These are phyloP conservation scores for Lucifuga dentata DNA, from an alignment of 2,113 vertebrate genomes.

Conservation along the genomic window DNA sequence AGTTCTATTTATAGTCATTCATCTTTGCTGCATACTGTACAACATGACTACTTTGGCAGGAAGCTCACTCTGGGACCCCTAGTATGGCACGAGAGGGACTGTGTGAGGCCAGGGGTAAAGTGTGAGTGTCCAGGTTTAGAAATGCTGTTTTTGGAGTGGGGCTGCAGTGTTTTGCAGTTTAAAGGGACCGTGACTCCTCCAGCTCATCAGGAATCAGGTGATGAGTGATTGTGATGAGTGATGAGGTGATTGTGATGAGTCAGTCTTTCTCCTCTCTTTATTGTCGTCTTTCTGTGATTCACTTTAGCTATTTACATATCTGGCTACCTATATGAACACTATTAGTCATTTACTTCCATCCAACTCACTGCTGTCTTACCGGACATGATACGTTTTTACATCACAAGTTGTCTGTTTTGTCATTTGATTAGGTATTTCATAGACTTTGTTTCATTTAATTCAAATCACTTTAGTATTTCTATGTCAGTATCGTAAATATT, in stretches of 20 bases:
- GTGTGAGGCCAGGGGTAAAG: constrained; percentile 50
- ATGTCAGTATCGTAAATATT: not conserved
- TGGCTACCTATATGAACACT: not conserved
- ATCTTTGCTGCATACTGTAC: not conserved
- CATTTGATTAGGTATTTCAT: not conserved
- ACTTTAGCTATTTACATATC: not conserved
- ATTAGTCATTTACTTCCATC: constrained; percentile 5
- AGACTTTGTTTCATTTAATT: constrained; percentile 8
- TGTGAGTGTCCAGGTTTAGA: constrained; percentile 53
- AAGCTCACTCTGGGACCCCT: constrained; percentile 15
- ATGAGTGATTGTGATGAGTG: constrained; percentile 36
- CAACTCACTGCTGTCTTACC: not conserved
- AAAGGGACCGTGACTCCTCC: constrained; percentile 36
- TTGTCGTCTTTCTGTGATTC: constrained; percentile 25
- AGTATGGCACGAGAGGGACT: constrained; percentile 33
- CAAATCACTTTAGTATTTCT: not conserved
- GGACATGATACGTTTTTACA: not conserved
- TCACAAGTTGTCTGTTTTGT: not conserved
- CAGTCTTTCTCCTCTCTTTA: constrained; percentile 33
- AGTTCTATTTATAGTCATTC: constrained; percentile 26
- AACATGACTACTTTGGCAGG: constrained; percentile 30
- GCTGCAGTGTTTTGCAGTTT: constrained; percentile 50
- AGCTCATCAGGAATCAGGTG: constrained; percentile 44
- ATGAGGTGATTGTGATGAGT: too few species aligned
- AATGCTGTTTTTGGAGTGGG: constrained; percentile 61